These are phyloP conservation scores for Gymnothorax javanicus DNA, from an alignment of 2,797 vertebrate species.

Conservation along the genomic window DNA sequence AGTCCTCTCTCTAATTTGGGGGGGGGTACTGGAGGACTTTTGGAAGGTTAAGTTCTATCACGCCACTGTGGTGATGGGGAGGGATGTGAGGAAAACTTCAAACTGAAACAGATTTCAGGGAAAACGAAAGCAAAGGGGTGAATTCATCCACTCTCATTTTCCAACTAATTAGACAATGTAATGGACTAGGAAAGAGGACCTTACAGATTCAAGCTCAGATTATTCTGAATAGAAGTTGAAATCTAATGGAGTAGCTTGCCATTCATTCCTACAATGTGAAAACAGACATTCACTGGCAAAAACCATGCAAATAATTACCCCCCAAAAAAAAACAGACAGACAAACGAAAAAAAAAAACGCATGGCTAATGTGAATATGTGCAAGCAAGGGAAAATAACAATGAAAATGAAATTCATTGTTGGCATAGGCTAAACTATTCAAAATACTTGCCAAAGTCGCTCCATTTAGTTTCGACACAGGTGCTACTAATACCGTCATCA, in stretches of 20 bases:
- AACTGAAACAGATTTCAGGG: background rate
- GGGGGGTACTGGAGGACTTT: background rate
- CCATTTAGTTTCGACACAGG: background rate
- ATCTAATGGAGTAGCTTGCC: background rate
- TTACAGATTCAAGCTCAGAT: background rate
- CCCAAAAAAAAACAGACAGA: too few species aligned
- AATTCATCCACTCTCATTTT: background rate
- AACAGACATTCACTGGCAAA: background rate
- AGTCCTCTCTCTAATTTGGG: background rate
- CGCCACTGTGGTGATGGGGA: slow-evolving; percentile 5
- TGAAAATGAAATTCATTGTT: background rate
- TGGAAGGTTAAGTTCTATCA: background rate
- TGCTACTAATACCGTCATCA: background rate
- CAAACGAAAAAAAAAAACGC: background rate
- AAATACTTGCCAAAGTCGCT: background rate
- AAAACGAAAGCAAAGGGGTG: background rate
- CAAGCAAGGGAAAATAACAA: background rate
- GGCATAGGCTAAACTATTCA: background rate
- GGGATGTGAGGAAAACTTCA: background rate
- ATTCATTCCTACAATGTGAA: background rate
- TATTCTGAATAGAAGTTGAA: background rate
- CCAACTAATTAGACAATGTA: background rate
- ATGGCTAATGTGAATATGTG: background rate
- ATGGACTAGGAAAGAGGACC: background rate
- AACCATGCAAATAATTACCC: background rate